A percentile compares a stretch with the other conserved stretches of the same genome.
Conservation (phyloP, 2,888 invertebrate species). For the Lasioglossum pauxillum region DNA sequence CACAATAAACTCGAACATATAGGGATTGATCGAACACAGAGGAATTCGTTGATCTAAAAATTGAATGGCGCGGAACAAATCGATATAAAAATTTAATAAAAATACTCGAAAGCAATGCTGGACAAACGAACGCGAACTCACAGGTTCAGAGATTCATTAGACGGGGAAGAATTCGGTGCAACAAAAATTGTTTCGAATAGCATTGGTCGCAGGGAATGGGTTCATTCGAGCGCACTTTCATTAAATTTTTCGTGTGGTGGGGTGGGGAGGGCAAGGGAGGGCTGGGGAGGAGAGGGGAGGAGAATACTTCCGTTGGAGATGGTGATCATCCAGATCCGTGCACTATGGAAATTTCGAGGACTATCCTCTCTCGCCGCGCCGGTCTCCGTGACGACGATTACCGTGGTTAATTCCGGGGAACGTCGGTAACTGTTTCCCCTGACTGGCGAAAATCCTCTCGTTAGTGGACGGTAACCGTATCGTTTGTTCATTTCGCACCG, state of each 20-base stretch:
- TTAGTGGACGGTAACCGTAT: slow-evolving; percentile 33
- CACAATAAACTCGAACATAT: neutral
- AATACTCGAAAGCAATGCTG: neutral
- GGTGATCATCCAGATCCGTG: slow-evolving; percentile 62
- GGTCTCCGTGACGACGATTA: slow-evolving; percentile 23
- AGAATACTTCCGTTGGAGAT: neutral
- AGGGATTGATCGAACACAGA: neutral
- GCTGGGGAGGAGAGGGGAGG: no score
- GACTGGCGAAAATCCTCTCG: slow-evolving; percentile 29
- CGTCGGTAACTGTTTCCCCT: slow-evolving; percentile 27
- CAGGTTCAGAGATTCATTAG: neutral
- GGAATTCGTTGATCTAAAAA: neutral
- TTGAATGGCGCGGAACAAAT: neutral
- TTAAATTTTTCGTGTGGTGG: neutral
- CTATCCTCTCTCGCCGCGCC: neutral
- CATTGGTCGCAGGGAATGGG: neutral
- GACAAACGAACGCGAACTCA: neutral
- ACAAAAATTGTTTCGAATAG: neutral
- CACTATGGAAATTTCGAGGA: slow-evolving; percentile 73
- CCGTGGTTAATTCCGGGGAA: slow-evolving; percentile 36
- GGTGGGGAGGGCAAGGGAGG: no score
- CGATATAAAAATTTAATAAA: neutral
- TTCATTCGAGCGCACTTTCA: neutral
- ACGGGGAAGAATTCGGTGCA: neutral
- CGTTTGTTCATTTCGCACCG: slow-evolving; percentile 32